phyloP scores from a whole-genome alignment of 2,888 invertebrate species.

The Physocephala rufipes region DNA sequence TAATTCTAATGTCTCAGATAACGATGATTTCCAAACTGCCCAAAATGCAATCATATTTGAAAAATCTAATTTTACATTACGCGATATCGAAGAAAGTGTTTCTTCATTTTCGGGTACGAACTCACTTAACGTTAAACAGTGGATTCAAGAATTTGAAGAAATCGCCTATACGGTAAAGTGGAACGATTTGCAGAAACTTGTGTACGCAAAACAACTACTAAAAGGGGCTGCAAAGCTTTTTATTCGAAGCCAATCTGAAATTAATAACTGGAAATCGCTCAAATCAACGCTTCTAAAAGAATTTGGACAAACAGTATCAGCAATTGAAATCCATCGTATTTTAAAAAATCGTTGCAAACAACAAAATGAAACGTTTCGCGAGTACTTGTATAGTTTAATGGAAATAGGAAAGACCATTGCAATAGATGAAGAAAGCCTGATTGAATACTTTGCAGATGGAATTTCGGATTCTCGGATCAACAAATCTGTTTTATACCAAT shows the following conservation, averaged over 20 bases:
- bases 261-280: conserved; percentile 27
- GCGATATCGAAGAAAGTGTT: conserved; percentile 33
- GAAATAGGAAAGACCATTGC: conserved; percentile 36
- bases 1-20: neutral
- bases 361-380: conserved; percentile 21
- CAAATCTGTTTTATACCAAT: conserved; percentile 18
- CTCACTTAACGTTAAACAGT: conserved; percentile 23
- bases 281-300: conserved; percentile 30
- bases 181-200: conserved; percentile 39
- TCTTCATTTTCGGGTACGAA: conserved; percentile 29
- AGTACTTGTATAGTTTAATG: conserved; percentile 35
- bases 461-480: conserved; percentile 18
- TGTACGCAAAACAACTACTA: conserved; percentile 36
- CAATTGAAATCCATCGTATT: conserved; percentile 32
- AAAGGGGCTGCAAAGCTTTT: conserved; percentile 41
- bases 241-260: conserved; percentile 23
- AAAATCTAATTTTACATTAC: conserved; percentile 26
- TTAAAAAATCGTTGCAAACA: conserved; percentile 35
- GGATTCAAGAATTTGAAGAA: conserved; percentile 39
- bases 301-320: conserved; percentile 23
- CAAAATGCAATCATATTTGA: neutral
- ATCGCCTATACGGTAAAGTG: conserved; percentile 36
- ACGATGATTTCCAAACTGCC: conserved; percentile 7
- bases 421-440: conserved; percentile 38
- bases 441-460: conserved; percentile 36